Base-by-base conservation (phyloP, 1,140 invertebrate genomes). In the Vanessa atalanta region DNA sequence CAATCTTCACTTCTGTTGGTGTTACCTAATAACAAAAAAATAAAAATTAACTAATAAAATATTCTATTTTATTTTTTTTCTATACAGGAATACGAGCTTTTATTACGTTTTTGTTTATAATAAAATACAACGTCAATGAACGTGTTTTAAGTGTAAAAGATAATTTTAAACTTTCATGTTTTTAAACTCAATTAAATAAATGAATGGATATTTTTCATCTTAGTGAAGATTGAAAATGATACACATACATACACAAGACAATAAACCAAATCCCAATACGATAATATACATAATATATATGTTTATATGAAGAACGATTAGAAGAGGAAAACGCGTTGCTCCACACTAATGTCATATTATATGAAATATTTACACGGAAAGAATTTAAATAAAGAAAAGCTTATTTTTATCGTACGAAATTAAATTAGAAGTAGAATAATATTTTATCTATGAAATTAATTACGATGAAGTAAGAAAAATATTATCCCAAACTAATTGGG, bases 151-250 rank as follows among this genome's bases (percentile, higher is more conserved):
- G 48, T 15, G 48, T 51, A 2, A 14, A 43, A 43, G 7, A 43
- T 43, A 7, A 43, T 43, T 1, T 31, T 31, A 11, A 43, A 43
- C 0, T 2, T 51, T 51, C n/a, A 14, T 51, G 1, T 51, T 13
- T 0, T n/a, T 15, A 15, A 0, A 51, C n/a, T 51, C 2, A n/a
- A 53, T 16, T 16, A 3, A 16, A 55, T 23, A 55, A 20, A 55
- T n/a, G 11, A 11, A 55, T 14, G 15, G 7, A 23, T 55, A 53
- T 37, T 31, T 65, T 55, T 43, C 20, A 72, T 47, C 15, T 1
- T 64, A 55, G 65, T 76, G 65, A 76, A 76, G 50, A 76, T 76
- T 76, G 57, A 47, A 76, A 76, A 72, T 64, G 31, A 53, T 60
- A 20, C 16, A 26, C 15, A 47, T 53, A 76, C 14, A 72, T 68